Conservation (phyloP, 2,797 vertebrate genomes). For the Hapalemur alaotrensis region DNA sequence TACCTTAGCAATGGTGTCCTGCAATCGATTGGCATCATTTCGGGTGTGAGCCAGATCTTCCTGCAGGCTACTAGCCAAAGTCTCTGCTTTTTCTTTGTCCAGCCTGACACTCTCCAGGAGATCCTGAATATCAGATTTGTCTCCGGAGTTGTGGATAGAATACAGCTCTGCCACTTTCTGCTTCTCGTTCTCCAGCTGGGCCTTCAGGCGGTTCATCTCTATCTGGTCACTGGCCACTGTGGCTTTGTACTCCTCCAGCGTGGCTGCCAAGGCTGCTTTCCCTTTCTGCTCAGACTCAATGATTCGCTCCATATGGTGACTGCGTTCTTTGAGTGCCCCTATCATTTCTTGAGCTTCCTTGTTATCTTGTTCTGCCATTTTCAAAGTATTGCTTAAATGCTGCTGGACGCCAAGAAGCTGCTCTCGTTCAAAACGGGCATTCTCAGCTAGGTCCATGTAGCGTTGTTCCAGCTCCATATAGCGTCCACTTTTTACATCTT, state of each 20-base stretch:
- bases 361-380: constrained; percentile 98
- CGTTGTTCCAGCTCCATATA: constrained; percentile 97
- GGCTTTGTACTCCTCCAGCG: constrained; percentile 93
- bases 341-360: constrained; percentile 97
- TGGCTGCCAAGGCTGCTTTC: constrained; percentile 86
- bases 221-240: constrained; percentile 91
- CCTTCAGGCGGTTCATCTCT: constrained; percentile 92
- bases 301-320: constrained; percentile 96
- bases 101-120: constrained; percentile 93
- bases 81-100: constrained; percentile 95
- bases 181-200: constrained; percentile 95
- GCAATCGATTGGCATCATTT: constrained; percentile 89
- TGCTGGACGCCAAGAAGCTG: constrained; percentile 97
- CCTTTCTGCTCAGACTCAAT: constrained; percentile 94
- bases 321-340: constrained; percentile 94
- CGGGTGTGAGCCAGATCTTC: constrained; percentile 93
- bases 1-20: constrained; percentile 94
- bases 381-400: constrained; percentile 96
- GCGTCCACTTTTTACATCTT: constrained; percentile 96
- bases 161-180: constrained; percentile 95
- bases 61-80: constrained; percentile 90
- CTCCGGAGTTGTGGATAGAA: constrained; percentile 94
- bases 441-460: constrained; percentile 94
- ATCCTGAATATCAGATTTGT: constrained; percentile 95
- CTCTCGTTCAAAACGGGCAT: constrained; percentile 95